A percentile compares a stretch with the other conserved stretches of the same genome.
These are phyloP conservation scores for Adelognathus sp. DNA, from an alignment of 2,888 invertebrate species.

Conservation along the genomic window DNA sequence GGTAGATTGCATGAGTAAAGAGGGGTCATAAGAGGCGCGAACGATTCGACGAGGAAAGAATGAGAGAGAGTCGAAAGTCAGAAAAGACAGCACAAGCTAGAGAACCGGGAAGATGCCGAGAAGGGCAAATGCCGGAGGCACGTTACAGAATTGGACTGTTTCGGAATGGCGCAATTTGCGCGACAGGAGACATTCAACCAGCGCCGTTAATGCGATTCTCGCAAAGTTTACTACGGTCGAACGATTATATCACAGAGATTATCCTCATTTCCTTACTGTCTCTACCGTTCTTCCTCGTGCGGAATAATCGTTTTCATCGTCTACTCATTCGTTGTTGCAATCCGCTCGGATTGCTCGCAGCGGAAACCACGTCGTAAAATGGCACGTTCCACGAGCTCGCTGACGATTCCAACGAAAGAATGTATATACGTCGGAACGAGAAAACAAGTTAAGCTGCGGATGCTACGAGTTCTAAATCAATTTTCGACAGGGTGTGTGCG, in stretches of 20 bases:
- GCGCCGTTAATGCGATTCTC: conserved; percentile 10
- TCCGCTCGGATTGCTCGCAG: neutral
- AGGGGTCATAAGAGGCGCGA: conserved; percentile 37
- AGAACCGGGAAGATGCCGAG: neutral
- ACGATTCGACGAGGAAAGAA: conserved; percentile 12
- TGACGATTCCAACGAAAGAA: neutral
- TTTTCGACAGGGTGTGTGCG: neutral
- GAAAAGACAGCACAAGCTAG: neutral
- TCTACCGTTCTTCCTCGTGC: neutral
- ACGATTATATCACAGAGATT: conserved; percentile 21
- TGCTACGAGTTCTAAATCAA: neutral
- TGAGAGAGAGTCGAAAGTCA: conserved; percentile 9
- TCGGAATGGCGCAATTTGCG: conserved; percentile 34
- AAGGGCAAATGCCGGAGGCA: conserved; percentile 8
- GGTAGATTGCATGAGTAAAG: conserved; percentile 59
- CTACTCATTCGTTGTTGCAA: neutral
- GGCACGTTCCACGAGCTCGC: neutral
- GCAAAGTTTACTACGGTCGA: conserved; percentile 11
- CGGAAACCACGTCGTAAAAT: neutral
- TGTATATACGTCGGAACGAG: neutral
- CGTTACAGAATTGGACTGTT: conserved; percentile 22
- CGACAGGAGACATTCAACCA: neutral
- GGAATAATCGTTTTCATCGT: neutral
- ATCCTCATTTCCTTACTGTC: conserved; percentile 18
- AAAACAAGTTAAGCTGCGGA: conserved; percentile 1